Percentiles rank a stretch among this genome's conserved stretches.
These are phyloP conservation scores for Lithobates pipiens DNA, from an alignment of 2,797 vertebrate genomes.

Conservation along the genomic window DNA sequence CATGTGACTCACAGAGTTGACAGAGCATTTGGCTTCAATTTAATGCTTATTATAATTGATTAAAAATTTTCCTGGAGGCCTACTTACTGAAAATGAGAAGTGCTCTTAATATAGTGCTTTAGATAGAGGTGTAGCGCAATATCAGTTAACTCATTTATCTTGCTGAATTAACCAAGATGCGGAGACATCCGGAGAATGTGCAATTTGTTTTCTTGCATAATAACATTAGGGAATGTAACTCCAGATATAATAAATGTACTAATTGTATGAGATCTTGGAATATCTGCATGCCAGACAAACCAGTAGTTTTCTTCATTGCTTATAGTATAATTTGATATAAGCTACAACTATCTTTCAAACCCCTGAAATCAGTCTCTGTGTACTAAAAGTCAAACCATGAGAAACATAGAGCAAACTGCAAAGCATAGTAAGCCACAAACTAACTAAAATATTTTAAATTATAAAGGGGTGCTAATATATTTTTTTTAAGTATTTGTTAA, in stretches of 20 bases:
- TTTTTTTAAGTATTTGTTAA: too few species aligned
- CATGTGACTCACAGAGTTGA: slow-evolving; percentile 42
- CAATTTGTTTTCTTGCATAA: slow-evolving; percentile 34
- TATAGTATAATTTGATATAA: too few species aligned
- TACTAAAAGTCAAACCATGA: too few species aligned
- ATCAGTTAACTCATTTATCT: slow-evolving; percentile 50
- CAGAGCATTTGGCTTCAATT: slow-evolving; percentile 52
- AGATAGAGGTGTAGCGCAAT: slow-evolving; percentile 44
- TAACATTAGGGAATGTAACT: slow-evolving; percentile 38
- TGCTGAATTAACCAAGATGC: slow-evolving; percentile 39
- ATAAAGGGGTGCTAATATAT: too few species aligned
- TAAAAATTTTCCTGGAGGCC: slow-evolving; percentile 52
- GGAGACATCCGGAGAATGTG: slow-evolving; percentile 27
- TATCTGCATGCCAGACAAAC: slow-evolving; percentile 18
- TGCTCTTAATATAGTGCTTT: slow-evolving; percentile 52
- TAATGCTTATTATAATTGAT: slow-evolving; percentile 56
- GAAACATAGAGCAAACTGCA: too few species aligned
- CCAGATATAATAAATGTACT: slow-evolving; percentile 29
- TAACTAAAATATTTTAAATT: too few species aligned
- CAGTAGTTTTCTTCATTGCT: not conserved
- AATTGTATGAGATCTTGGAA: slow-evolving; percentile 11
- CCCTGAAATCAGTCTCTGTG: too few species aligned
- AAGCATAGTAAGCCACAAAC: too few species aligned
- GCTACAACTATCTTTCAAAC: too few species aligned
- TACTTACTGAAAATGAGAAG: slow-evolving; percentile 53